These are phyloP conservation scores for Cyrtonyx montezumae DNA, from an alignment of 2,113 vertebrate genomes.

Conservation along the genomic window DNA sequence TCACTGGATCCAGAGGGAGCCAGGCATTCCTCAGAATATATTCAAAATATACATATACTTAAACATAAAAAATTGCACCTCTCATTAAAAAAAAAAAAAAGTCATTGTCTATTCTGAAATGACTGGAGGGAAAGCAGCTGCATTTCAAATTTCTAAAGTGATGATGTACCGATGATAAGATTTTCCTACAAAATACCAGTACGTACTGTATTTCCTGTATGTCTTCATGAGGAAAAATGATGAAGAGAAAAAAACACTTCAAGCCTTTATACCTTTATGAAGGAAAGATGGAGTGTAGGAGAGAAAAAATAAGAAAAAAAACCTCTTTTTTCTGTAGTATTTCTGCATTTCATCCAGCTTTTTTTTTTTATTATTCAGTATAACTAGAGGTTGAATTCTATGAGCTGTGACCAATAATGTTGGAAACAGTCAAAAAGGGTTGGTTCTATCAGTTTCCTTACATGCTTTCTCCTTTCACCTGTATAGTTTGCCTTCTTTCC, in stretches of 20 bases:
- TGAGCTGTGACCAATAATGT: background rate
- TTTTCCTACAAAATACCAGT: background rate
- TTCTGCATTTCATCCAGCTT: background rate
- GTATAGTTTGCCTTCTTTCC: background rate
- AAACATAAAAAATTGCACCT: background rate
- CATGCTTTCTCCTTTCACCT: background rate
- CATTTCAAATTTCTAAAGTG: background rate
- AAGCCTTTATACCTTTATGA: background rate
- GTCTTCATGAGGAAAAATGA: background rate
- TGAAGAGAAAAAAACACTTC: background rate
- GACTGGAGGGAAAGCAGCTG: background rate
- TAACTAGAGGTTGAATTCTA: background rate
- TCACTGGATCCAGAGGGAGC: background rate
- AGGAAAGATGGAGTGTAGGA: background rate
- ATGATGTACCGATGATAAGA: background rate
- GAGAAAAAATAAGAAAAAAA: background rate
- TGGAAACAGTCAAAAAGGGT: background rate
- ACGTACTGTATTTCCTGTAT: background rate
- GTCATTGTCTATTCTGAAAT: background rate
- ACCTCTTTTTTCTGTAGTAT: fast-evolving
- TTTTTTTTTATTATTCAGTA: background rate
- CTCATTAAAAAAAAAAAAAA: background rate
- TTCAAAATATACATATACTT: background rate
- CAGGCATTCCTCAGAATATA: background rate
- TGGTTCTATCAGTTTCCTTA: background rate